A percentile compares a stretch with the other conserved stretches of the same genome.
Evolutionary conservation across 1,140 invertebrate species (phyloP).

Genomic region (Oedothorax gibbosus): DNA sequence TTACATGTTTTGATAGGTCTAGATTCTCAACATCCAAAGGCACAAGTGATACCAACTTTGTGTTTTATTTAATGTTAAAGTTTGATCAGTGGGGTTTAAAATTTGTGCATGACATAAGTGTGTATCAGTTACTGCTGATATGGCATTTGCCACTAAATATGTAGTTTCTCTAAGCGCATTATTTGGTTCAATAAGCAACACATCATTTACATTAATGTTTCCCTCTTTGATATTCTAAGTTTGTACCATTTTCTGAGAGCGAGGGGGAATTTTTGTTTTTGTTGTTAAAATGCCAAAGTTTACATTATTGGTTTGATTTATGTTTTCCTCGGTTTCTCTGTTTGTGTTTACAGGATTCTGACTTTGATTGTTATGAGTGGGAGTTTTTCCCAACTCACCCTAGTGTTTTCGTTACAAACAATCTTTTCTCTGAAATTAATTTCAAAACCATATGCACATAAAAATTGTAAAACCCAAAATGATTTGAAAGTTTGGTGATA

Average conservation of each 20-base stretch:
- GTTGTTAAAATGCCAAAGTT: not conserved
- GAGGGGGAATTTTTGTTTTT: not conserved
- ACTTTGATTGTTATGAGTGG: not conserved
- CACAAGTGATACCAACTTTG: no score
- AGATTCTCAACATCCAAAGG: no score
- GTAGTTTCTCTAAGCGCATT: not conserved
- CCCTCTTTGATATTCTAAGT: not conserved
- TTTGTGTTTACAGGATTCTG: not conserved
- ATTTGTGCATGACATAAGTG: no score
- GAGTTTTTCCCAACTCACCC: not conserved
- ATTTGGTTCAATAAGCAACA: not conserved
- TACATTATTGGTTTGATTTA: not conserved
- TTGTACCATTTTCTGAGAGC: not conserved
- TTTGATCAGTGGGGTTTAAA: no score
- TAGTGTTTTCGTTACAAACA: not conserved
- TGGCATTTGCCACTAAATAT: not conserved
- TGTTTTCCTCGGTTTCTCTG: no score
- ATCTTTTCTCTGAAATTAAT: no score
- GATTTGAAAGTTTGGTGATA: not conserved
- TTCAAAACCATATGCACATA: no score
- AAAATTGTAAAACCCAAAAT: not conserved
- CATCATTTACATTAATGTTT: not conserved
- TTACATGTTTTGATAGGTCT: no score
- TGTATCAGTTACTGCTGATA: no score
- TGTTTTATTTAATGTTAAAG: no score